Conservation (phyloP, 2,888 invertebrate genomes). For the Sicus ferrugineus region DNA sequence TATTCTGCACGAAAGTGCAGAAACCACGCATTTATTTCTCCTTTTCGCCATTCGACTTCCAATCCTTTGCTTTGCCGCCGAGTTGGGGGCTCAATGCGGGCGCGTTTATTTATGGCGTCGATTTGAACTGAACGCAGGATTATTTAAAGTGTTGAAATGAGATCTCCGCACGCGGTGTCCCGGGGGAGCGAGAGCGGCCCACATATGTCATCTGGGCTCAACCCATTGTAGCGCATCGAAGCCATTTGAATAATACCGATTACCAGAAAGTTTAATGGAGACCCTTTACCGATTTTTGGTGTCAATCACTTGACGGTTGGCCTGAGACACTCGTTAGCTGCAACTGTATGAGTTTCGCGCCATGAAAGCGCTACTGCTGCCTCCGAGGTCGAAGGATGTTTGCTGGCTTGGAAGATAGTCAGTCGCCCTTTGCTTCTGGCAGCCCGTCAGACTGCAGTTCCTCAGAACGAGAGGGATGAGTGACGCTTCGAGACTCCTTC, state of each 20-base stretch:
- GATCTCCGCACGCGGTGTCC: neutral
- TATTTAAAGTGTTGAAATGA: slow-evolving; percentile 18
- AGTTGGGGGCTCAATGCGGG: neutral
- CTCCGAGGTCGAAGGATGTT: neutral
- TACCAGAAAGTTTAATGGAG: too few species aligned
- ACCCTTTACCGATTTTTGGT: too few species aligned
- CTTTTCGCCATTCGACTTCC: slow-evolving; percentile 34
- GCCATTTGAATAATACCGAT: neutral
- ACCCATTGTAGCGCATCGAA: neutral
- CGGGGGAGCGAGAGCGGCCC: neutral
- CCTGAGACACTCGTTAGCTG: neutral
- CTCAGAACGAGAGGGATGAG: neutral
- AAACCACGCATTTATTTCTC: slow-evolving; percentile 36
- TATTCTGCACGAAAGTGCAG: slow-evolving; percentile 28
- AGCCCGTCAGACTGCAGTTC: neutral
- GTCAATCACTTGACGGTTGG: neutral
- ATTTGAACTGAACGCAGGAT: neutral
- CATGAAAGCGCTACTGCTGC: neutral
- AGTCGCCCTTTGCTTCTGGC: too few species aligned
- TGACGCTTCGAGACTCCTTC: too few species aligned
- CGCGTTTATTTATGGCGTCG: slow-evolving; percentile 18
- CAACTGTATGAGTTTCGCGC: neutral
- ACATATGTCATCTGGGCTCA: neutral
- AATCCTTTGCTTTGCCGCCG: slow-evolving; percentile 24
- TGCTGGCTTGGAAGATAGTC: too few species aligned